phyloP scores from a whole-genome alignment of 2,113 vertebrate genomes.

The Butastur rufipennis region DNA sequence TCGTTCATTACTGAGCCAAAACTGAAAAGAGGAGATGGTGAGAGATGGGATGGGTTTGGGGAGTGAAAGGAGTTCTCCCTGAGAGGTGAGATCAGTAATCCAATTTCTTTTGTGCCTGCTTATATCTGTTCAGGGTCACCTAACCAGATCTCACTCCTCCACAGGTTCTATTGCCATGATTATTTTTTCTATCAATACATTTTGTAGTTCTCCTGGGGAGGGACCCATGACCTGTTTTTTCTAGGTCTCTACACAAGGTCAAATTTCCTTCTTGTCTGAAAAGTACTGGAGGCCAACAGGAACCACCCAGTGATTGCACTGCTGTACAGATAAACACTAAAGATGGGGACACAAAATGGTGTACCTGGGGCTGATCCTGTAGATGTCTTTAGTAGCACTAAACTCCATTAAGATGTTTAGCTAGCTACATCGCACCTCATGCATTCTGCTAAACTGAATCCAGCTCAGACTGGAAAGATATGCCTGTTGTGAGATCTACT shows the following conservation, averaged over 20 bases:
- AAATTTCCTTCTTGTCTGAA: not conserved
- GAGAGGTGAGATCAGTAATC: not conserved
- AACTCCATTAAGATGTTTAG: not conserved
- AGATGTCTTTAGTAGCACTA: not conserved
- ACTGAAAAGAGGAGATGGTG: not conserved
- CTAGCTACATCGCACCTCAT: not conserved
- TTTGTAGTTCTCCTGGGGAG: not conserved
- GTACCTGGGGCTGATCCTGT: not conserved
- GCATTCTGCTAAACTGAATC: not conserved
- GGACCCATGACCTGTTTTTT: not conserved
- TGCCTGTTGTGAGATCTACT: not conserved
- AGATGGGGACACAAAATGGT: not conserved
- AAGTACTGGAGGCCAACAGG: not conserved
- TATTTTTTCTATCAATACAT: not conserved
- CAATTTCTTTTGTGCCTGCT: not conserved
- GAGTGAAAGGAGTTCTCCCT: not conserved
- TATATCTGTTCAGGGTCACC: not conserved
- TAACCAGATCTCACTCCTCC: not conserved
- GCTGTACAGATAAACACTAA: not conserved
- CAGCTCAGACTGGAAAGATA: not conserved
- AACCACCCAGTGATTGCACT: not conserved
- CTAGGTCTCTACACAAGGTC: not conserved
- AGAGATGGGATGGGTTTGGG: not conserved
- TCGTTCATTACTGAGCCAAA: not conserved
- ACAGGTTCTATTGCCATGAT: not conserved